A percentile compares a stretch with the other conserved stretches of the same genome.
phyloP scores from a whole-genome alignment of 1,140 invertebrate genomes.

The Homalodisca vitripennis region DNA sequence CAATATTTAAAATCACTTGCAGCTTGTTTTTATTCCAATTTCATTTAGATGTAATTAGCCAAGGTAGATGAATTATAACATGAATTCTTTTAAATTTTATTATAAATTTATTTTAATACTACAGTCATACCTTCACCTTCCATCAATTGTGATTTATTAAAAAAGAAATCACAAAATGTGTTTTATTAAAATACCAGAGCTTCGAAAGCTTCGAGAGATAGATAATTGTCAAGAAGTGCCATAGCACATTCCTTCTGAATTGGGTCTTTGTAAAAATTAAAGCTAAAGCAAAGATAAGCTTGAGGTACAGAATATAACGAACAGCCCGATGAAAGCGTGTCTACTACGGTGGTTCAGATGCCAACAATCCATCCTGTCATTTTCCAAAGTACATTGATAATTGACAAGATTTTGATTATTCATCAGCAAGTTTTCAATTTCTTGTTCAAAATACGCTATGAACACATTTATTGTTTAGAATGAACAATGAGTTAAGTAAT shows the following conservation, averaged over 20 bases:
- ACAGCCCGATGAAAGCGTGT: conserved; percentile 16
- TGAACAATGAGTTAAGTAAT: background rate
- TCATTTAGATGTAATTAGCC: too few species aligned
- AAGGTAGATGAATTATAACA: background rate
- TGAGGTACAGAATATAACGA: background rate
- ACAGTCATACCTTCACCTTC: conserved; percentile 31
- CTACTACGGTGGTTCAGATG: too few species aligned
- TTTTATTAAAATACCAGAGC: conserved; percentile 31
- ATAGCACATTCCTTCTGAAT: background rate
- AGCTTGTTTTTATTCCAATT: too few species aligned
- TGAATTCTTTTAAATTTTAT: conserved; percentile 27
- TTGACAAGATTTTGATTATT: conserved; percentile 21
- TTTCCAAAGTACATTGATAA: background rate
- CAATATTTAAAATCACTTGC: too few species aligned
- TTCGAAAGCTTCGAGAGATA: conserved; percentile 11
- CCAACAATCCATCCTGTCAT: too few species aligned
- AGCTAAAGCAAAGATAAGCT: conserved; percentile 9
- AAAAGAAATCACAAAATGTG: conserved; percentile 27
- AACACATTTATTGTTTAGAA: conserved; percentile 16
- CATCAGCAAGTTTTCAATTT: too few species aligned
- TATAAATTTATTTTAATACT: conserved; percentile 33
- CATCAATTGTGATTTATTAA: conserved; percentile 32
- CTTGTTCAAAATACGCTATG: background rate
- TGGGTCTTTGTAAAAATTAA: background rate
- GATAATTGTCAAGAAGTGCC: conserved; percentile 15